Base-by-base conservation (phyloP, 2,888 invertebrate genomes). In the Cheiracanthium punctorium region DNA sequence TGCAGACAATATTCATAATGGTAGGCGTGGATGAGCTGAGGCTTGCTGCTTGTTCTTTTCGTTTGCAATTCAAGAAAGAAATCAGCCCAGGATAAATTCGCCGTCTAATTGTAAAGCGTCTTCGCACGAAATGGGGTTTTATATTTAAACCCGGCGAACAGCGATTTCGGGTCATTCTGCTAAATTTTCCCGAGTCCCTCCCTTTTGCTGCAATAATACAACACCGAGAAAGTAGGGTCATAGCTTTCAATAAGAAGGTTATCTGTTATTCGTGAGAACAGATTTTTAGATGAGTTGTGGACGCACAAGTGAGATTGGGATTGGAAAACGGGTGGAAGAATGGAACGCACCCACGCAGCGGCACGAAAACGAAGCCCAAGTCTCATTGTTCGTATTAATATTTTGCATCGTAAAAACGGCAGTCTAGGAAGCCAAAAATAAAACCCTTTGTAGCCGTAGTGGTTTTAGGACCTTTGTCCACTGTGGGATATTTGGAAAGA, bases 371-470 rank as follows among this genome's bases (percentile, higher is more conserved):
- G 48, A 17, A 5, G 48, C 17, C 48, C 48, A 48, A n/a, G 17
- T 17, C 17, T 48, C 48, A 48, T 48, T 48, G 48, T 48, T 48
- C 48, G 12, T 48, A 14, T 48, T 48, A 48, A 48, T 48, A 48
- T 48, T n/a, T 48, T 48, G 48, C 48, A 48, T 48, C 48, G 48
- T 48, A 48, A 48, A n/a, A 48, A 48, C 48, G 48, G 48, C 48
- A 48, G 48, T 48, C 37, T n/a, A 48, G 48, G 7, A 17, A n/a
- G 48, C 8, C 17, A n/a, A 17, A 17, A 48, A 48, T 48, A 48
- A n/a, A 48, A 48, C 17, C 48, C 8, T 48, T 48, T 48, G 48
- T 48, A 14, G 17, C 7, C 48, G 48, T 2, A 48, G 48, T 48
- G 48, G 10, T 48, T 5, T n/a, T 48, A 2, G 17, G 48, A 48